Evolutionary conservation across 2,888 invertebrate genomes (phyloP).

Genomic region (Chrysotoxum bicinctum): DNA sequence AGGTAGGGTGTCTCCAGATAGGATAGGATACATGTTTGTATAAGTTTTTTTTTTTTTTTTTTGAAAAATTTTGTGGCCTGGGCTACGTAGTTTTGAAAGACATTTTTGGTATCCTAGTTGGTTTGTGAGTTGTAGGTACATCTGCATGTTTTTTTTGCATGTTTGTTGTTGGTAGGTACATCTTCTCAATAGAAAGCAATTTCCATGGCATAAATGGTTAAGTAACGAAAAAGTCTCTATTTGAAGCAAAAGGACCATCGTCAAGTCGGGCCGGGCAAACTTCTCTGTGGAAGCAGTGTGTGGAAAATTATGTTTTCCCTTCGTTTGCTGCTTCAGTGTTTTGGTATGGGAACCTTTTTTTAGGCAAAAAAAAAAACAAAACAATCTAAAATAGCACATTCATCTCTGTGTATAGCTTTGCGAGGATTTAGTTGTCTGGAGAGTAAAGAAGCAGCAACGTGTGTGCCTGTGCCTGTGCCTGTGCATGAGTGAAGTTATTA

Average conservation of each 20-base stretch:
- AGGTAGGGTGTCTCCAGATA: neutral
- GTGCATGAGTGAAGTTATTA: conserved; percentile 59
- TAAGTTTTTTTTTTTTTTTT: conserved; percentile 18
- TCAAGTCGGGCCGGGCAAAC: neutral
- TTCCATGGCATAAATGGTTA: conserved; percentile 57
- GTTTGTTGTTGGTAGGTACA: neutral
- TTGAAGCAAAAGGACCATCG: neutral
- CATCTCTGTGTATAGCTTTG: conserved; percentile 47
- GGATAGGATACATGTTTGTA: too few species aligned
- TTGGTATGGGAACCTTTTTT: conserved; percentile 6
- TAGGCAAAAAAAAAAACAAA: neutral
- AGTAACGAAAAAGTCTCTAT: conserved; percentile 60
- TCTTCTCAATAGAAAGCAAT: conserved; percentile 42
- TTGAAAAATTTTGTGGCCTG: neutral
- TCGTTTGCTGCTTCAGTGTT: neutral
- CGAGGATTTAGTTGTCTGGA: conserved; percentile 35
- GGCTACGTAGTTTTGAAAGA: conserved; percentile 31
- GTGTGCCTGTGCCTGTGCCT: neutral
- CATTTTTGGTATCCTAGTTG: conserved; percentile 23
- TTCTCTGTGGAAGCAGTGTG: conserved; percentile 25
- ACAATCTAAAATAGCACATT: conserved; percentile 40
- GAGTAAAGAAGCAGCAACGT: neutral
- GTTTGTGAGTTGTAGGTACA: neutral
- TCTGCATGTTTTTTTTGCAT: neutral
- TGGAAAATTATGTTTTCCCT: conserved; percentile 50